Evolutionary conservation across 2,113 vertebrate genomes (phyloP).

Genomic region (Grallaria varia): DNA sequence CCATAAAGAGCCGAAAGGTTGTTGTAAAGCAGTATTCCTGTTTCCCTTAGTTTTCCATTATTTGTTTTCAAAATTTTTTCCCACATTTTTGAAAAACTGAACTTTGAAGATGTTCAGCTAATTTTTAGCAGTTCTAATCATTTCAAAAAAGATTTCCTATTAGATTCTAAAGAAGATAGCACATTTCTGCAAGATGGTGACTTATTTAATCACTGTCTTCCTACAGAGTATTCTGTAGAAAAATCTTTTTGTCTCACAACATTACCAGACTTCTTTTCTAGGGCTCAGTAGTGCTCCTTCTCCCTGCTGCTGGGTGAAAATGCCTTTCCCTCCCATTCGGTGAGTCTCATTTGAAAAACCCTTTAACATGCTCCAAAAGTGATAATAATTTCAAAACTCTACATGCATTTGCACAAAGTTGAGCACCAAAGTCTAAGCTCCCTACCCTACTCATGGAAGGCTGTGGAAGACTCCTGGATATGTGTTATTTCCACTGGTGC

Average conservation of each 20-base stretch:
- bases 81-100: neutral
- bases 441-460: neutral
- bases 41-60: neutral
- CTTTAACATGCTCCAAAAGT: neutral
- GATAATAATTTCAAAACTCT: neutral
- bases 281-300: neutral
- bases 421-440: neutral
- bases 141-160: neutral
- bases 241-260: neutral
- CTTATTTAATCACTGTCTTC: neutral
- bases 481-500: neutral
- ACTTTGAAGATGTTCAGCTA: neutral
- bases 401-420: accelerated
- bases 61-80: neutral
- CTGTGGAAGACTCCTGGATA: accelerated
- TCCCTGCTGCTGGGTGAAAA: neutral
- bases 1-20: neutral
- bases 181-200: neutral
- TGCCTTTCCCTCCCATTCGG: neutral
- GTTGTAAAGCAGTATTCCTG: neutral
- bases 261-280: neutral
- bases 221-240: neutral
- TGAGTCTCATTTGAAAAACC: neutral
- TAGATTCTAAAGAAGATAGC: neutral
- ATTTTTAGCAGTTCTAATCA: neutral